Percentiles rank a stretch among this genome's conserved stretches.
Evolutionary conservation across 2,888 invertebrate species (phyloP).

Genomic region (Exocentrus adspersus): DNA sequence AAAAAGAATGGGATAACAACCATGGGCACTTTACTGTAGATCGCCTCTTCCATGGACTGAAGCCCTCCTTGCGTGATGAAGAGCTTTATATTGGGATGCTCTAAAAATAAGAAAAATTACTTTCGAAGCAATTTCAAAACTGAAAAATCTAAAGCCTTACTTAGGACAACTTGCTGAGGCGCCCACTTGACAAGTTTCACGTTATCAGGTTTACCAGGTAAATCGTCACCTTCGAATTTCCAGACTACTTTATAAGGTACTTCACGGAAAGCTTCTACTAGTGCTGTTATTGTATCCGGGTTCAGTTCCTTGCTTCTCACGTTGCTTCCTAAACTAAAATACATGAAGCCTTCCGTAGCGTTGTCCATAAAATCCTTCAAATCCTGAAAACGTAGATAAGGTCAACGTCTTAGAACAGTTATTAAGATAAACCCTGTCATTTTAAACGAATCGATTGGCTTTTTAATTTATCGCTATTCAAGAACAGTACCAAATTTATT

Average conservation of each 20-base stretch:
- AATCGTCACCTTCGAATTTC: conserved; percentile 38
- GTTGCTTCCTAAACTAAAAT: conserved; percentile 41
- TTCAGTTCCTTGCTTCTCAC: conserved; percentile 33
- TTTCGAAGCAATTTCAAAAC: no score
- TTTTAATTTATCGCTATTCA: no score
- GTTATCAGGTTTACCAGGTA: conserved; percentile 33
- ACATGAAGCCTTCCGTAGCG: conserved; percentile 35
- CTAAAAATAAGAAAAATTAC: conserved; percentile 7
- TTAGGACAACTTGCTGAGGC: conserved; percentile 38
- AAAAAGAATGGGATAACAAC: conserved; percentile 59
- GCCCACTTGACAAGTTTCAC: conserved; percentile 39
- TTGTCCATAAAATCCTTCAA: conserved; percentile 30
- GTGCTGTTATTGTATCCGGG: neutral
- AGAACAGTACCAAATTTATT: no score
- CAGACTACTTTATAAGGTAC: conserved; percentile 41
- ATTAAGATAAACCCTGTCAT: no score
- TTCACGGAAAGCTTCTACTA: conserved; percentile 35
- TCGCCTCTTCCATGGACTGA: conserved; percentile 61
- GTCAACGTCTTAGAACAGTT: neutral
- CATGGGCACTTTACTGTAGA: conserved; percentile 58
- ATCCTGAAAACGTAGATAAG: conserved; percentile 33
- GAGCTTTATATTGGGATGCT: conserved; percentile 32
- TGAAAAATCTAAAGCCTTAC: conserved; percentile 23
- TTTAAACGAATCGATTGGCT: no score
- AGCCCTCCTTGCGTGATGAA: conserved; percentile 46